phyloP scores from a whole-genome alignment of 2,888 invertebrate genomes.

The Tinea semifulvella region DNA sequence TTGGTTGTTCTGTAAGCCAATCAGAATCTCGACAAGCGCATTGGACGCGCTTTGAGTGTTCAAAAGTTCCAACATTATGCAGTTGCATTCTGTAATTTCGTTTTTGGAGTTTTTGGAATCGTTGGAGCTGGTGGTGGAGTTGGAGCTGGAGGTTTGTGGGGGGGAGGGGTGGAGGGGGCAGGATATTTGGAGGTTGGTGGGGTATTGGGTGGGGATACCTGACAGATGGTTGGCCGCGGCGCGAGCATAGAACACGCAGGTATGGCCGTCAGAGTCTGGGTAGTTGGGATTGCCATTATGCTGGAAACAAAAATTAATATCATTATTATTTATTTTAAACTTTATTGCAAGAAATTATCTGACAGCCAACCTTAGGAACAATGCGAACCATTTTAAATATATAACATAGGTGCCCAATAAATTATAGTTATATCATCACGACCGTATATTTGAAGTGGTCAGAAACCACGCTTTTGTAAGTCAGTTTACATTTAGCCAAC shows the following conservation, averaged over 20 bases:
- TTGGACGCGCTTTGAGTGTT: conserved; percentile 56
- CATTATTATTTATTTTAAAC: not conserved
- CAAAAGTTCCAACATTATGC: conserved; percentile 51
- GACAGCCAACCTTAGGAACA: too few relatives aligned
- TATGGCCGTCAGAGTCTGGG: conserved; percentile 72
- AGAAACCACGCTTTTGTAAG: too few relatives aligned
- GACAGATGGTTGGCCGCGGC: conserved; percentile 60
- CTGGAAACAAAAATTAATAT: conserved; percentile 55
- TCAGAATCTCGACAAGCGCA: conserved; percentile 51
- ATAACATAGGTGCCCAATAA: too few relatives aligned
- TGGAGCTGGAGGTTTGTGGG: conserved; percentile 31
- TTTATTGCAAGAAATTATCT: too few relatives aligned
- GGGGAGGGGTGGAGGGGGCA: conserved; percentile 51
- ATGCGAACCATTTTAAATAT: too few relatives aligned
- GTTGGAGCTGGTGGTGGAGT: conserved; percentile 34
- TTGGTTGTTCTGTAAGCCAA: conserved; percentile 56
- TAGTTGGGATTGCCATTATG: conserved; percentile 93
- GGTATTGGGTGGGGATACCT: conserved; percentile 50
- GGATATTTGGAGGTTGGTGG: conserved; percentile 40
- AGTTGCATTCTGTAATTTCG: conserved; percentile 49
- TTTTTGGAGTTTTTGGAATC: conserved; percentile 30
- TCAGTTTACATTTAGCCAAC: too few relatives aligned
- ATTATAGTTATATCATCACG: too few relatives aligned
- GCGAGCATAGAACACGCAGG: conserved; percentile 61
- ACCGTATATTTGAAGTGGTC: too few relatives aligned